These are phyloP conservation scores for Paedocypris sp. DNA, from an alignment of 2,113 vertebrate species.

Conservation along the genomic window DNA sequence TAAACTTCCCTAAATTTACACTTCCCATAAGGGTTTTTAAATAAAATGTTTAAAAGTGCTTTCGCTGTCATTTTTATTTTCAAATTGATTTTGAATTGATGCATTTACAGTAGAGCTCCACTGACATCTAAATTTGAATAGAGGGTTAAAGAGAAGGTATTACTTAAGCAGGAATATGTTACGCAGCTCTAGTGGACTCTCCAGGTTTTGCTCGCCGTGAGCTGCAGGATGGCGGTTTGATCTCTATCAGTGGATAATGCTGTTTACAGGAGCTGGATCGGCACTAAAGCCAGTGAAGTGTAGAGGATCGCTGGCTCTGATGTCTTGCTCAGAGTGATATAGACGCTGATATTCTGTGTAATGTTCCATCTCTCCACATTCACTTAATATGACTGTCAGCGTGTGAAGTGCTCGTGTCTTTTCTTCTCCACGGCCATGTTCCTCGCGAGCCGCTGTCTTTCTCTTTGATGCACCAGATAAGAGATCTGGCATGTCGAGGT, in stretches of 20 bases:
- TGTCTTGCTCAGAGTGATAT: neutral
- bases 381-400: neutral
- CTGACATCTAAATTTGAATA: too few relatives aligned
- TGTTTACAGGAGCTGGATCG: neutral
- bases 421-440: neutral
- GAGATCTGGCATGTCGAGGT: neutral
- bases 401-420: neutral
- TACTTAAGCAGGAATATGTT: too few relatives aligned
- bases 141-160: too few relatives aligned
- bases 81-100: too few relatives aligned
- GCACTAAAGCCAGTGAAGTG: neutral
- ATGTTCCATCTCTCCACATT: neutral
- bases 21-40: too few relatives aligned
- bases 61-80: too few relatives aligned
- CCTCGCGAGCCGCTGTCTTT: neutral
- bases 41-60: too few relatives aligned
- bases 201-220: neutral
- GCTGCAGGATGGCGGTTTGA: conserved; percentile 3
- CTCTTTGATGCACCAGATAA: neutral
- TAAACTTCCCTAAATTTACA: neutral
- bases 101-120: too few relatives aligned
- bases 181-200: neutral
- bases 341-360: neutral
- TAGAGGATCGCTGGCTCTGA: neutral
- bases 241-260: conserved; percentile 1